Percentiles rank a stretch among this genome's conserved stretches.
Evolutionary conservation across 30 jellyfish, hydroid and myxozoan genomes (phyloP).

Genomic region (Calvadosia cruxmelitensis): DNA sequence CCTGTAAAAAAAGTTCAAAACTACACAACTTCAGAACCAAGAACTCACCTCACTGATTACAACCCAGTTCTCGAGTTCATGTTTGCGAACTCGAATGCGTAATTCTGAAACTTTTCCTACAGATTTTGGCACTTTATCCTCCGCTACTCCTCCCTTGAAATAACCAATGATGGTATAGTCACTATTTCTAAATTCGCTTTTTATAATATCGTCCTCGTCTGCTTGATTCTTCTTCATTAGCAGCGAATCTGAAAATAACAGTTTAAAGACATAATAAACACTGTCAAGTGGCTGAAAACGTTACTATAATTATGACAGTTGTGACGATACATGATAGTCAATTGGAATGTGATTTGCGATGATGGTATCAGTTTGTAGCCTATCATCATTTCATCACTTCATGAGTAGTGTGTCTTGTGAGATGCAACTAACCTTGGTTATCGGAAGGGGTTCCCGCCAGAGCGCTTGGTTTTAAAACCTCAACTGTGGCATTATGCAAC

Average conservation of each 20-base stretch:
- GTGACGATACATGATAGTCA: no score
- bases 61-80: slow-evolving; percentile 80
- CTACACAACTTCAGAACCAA: neutral
- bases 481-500: slow-evolving; percentile 72
- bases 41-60: slow-evolving; percentile 54
- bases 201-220: slow-evolving; percentile 14
- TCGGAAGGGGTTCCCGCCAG: no score
- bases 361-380: neutral
- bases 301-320: no score
- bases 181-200: slow-evolving; percentile 23
- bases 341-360: neutral
- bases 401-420: neutral
- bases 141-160: slow-evolving; percentile 63
- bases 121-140: slow-evolving; percentile 23
- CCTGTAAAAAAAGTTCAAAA: neutral
- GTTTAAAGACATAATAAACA: no score
- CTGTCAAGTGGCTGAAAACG: no score
- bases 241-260: no score
- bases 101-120: slow-evolving; percentile 64
- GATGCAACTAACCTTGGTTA: neutral
- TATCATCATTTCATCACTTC: neutral
- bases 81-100: slow-evolving; percentile 63
- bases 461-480: slow-evolving; percentile 33
- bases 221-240: no score
- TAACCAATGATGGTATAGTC: slow-evolving; percentile 56